phyloP scores from a whole-genome alignment of 2,113 vertebrate species.

The Phycodurus eques region DNA sequence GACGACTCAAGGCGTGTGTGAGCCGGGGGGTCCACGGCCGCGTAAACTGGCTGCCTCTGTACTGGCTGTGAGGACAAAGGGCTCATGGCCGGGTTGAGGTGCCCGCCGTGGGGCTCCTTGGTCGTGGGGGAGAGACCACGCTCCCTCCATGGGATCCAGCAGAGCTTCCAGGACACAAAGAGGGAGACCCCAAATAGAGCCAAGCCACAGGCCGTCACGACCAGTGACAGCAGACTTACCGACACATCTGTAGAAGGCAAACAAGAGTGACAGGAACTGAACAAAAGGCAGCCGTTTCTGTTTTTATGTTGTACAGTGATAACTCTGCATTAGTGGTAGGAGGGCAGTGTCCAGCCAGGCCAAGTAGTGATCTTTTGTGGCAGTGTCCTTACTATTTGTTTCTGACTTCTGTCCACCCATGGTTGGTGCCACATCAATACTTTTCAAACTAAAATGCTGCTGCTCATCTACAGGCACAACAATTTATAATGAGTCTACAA shows the following conservation, averaged over 20 bases:
- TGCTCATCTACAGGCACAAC: neutral
- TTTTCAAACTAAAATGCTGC: neutral
- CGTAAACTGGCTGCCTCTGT: slow-evolving; percentile 82
- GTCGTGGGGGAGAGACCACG: slow-evolving; percentile 78
- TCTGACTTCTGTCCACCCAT: neutral
- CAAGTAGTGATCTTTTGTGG: neutral
- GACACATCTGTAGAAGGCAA: slow-evolving; percentile 83
- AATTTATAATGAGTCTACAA: neutral
- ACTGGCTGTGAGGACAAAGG: slow-evolving; percentile 47
- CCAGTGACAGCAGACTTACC: slow-evolving; percentile 90
- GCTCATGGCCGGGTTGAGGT: slow-evolving; percentile 75
- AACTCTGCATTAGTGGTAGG: neutral
- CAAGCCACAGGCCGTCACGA: slow-evolving; percentile 95
- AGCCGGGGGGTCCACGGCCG: slow-evolving; percentile 82
- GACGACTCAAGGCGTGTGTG: slow-evolving; percentile 85
- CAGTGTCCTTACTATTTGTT: neutral
- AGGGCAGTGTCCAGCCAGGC: too few relatives aligned
- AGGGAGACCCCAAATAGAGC: slow-evolving; percentile 96
- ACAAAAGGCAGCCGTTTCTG: neutral
- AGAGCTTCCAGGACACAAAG: slow-evolving; percentile 98
- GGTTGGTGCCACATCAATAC: neutral
- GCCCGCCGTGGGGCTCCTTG: slow-evolving; percentile 79
- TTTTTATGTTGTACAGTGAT: neutral
- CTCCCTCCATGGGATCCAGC: slow-evolving; percentile 98
- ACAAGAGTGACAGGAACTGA: slow-evolving; percentile 10